Evolutionary conservation across 2,888 invertebrate genomes (phyloP), one percentile per base, ranked within the genome.

Genomic region (Escarpia spicata): DNA sequence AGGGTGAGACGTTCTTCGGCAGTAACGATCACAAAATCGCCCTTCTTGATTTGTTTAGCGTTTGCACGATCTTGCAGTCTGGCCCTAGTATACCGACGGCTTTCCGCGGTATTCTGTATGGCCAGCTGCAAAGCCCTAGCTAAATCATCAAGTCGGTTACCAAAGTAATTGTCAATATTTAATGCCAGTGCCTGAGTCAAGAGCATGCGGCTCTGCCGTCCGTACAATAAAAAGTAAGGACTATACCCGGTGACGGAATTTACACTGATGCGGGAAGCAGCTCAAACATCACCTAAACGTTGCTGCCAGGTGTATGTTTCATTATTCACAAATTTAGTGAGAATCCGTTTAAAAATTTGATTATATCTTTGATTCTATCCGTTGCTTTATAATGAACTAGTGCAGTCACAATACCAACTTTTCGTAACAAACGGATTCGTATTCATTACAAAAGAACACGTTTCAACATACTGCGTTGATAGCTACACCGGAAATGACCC

Each of bases 181-280:
- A 44, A 10, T n/a, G 19, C n/a, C 43, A 92, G 43, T 44, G 43
- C 10, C 60, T 31, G 26, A 26, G 93, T 92, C 26, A 92, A 44
- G 10, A 92, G 93, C n/a, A 90, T 31, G 19, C 93, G 58, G 37
- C 60, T 37, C 19, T 37, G 92, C 4, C 93, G 43, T n/a, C 93
- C 93, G 92, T 93, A 93, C 31, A 90, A n/a, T 12, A 93, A 44
- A 92, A 52, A 93, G 90, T 90, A 93, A 9, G 93, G 93, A 26
- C 89, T 43, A 90, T 90, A 93, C 37, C 9, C 15, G 10, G 90
- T 37, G 10, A 43, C 43, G 43, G 90, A 90, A 0, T 19, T 91
- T 12, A 91, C 92, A 45, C 90, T 90, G 37, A n/a, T 93, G 4
- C 92, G 90, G 37, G 92, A 91, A 31, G 93, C 92, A 3, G 19